phyloP scores from a whole-genome alignment of 2,797 vertebrate genomes.

The Dallia pectoralis region DNA sequence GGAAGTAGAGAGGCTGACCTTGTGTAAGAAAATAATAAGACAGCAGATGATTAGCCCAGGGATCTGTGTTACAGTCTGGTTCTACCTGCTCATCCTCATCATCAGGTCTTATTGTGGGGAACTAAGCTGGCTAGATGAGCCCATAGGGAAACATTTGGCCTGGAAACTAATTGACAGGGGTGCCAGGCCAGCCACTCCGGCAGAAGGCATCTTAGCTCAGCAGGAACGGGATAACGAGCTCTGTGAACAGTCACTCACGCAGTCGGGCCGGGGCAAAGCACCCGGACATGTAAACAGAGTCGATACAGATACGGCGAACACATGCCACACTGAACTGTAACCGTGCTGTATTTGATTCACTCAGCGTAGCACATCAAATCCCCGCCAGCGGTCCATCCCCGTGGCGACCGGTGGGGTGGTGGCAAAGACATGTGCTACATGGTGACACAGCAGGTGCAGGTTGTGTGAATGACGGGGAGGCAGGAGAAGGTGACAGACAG shows the following conservation, averaged over 20 bases:
- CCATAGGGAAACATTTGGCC: conserved; percentile 32
- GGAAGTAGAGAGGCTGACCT: neutral
- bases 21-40: conserved; percentile 22
- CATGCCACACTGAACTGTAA: neutral
- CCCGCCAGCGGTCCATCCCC: neutral
- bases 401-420: neutral
- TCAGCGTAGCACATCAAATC: neutral
- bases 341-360: neutral
- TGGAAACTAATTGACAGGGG: conserved; percentile 50
- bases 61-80: conserved; percentile 29
- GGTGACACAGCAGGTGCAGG: neutral
- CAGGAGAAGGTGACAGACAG: neutral
- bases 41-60: conserved; percentile 32
- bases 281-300: neutral
- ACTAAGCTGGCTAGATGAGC: conserved; percentile 39
- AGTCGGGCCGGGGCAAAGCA: conserved; percentile 5
- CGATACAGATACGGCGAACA: neutral
- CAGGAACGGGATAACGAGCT: conserved; percentile 13
- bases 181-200: neutral
- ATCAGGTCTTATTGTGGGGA: conserved; percentile 39
- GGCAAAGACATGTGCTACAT: neutral
- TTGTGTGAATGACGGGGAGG: neutral
- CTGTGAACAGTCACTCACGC: conserved; percentile 20
- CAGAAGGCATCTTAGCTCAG: neutral
- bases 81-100: conserved; percentile 51